phyloP scores from a whole-genome alignment of 2,888 invertebrate species.

The Eupelmus urozonus region DNA sequence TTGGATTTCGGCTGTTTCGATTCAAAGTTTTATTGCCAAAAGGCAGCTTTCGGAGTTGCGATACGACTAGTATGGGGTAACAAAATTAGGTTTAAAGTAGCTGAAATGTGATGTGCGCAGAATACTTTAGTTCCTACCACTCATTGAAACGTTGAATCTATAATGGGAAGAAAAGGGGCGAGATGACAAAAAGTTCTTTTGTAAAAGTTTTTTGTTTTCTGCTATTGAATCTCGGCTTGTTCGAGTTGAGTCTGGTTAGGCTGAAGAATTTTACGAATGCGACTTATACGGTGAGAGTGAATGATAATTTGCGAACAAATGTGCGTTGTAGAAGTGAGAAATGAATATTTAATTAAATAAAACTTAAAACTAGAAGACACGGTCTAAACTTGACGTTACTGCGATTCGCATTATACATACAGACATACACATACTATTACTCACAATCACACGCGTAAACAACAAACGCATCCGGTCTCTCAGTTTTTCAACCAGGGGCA shows the following conservation, averaged over 20 bases:
- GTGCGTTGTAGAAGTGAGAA: constrained; percentile 75
- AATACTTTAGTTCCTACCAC: constrained; percentile 50
- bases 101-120: constrained; percentile 20
- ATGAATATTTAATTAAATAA: constrained; percentile 76
- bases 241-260: constrained; percentile 28
- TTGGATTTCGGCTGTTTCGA: constrained; percentile 19
- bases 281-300: constrained; percentile 62
- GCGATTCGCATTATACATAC: constrained; percentile 11
- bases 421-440: constrained; percentile 9
- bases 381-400: constrained; percentile 53
- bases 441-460: constrained; percentile 4
- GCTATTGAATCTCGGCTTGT: constrained; percentile 49
- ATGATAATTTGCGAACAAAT: constrained; percentile 68
- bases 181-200: constrained; percentile 18
- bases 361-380: constrained; percentile 70
- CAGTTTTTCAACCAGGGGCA: constrained; percentile 51
- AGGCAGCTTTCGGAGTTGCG: background rate
- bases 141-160: constrained; percentile 18
- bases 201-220: constrained; percentile 46
- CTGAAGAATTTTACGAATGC: constrained; percentile 4
- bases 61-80: background rate
- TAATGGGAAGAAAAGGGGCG: background rate
- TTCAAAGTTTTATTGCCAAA: constrained; percentile 28
- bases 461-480: constrained; percentile 29
- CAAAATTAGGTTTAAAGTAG: constrained; percentile 19